Evolutionary conservation across 2,797 vertebrate genomes (phyloP).

Genomic region (Lophotriccus pileatus): DNA sequence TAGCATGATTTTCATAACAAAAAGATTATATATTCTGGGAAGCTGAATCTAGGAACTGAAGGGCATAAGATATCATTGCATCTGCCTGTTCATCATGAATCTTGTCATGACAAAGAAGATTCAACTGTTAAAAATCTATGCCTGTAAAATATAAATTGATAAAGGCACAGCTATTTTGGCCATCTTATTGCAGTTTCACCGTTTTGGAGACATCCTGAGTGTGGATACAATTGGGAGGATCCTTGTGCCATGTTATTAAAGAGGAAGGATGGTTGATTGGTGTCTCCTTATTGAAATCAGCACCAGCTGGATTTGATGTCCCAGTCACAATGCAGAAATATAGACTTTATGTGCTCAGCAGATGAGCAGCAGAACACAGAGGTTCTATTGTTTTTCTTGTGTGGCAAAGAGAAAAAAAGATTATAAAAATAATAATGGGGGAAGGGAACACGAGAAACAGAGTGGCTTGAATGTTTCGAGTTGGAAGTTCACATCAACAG

Average conservation of each 20-base stretch:
- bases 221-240: neutral
- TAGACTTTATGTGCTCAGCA: neutral
- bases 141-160: neutral
- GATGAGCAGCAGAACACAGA: neutral
- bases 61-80: neutral
- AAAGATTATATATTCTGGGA: neutral
- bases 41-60: neutral
- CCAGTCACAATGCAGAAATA: neutral
- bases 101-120: neutral
- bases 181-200: neutral
- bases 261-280: neutral
- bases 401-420: neutral
- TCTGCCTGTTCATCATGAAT: neutral
- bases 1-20: neutral
- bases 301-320: slow-evolving; percentile 23
- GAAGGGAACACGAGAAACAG: neutral
- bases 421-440: neutral
- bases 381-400: neutral
- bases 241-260: neutral
- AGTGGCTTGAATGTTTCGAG: neutral
- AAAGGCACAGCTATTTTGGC: neutral
- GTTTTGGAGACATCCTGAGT: neutral
- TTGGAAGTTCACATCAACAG: neutral
- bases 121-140: neutral
- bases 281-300: neutral